These are phyloP conservation scores for Neopelma chrysocephalum DNA, from an alignment of 2,797 vertebrate genomes.

Conservation along the genomic window DNA sequence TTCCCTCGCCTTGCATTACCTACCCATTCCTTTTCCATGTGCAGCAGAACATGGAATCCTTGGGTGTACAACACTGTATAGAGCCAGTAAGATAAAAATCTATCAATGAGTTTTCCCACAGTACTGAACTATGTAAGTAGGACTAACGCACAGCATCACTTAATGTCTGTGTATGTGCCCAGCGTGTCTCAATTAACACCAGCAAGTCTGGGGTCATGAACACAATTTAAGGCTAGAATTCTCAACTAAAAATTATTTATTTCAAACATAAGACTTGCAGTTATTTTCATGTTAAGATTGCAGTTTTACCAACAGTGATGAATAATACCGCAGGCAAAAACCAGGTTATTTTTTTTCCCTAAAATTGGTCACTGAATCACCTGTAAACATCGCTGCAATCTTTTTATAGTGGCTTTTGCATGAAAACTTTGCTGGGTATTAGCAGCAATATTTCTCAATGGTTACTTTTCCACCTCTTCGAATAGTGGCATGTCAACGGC, in stretches of 20 bases:
- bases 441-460: constrained; percentile 24
- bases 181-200: neutral
- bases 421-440: constrained; percentile 53
- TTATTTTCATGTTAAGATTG: neutral
- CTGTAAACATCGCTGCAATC: constrained; percentile 20
- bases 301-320: neutral
- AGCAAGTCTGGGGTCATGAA: neutral
- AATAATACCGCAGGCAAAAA: neutral
- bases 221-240: neutral
- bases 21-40: neutral
- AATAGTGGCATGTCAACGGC: neutral
- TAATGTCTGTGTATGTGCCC: neutral
- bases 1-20: neutral
- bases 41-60: neutral
- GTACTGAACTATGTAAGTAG: neutral
- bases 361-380: constrained; percentile 31
- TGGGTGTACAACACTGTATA: neutral
- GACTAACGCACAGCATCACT: neutral
- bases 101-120: neutral
- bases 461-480: constrained; percentile 13
- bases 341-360: fast-evolving
- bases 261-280: neutral
- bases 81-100: neutral
- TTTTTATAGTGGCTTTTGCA: neutral
- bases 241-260: neutral